Evolutionary conservation across 2,113 vertebrate species (phyloP).

Genomic region (Carassius auratus): DNA sequence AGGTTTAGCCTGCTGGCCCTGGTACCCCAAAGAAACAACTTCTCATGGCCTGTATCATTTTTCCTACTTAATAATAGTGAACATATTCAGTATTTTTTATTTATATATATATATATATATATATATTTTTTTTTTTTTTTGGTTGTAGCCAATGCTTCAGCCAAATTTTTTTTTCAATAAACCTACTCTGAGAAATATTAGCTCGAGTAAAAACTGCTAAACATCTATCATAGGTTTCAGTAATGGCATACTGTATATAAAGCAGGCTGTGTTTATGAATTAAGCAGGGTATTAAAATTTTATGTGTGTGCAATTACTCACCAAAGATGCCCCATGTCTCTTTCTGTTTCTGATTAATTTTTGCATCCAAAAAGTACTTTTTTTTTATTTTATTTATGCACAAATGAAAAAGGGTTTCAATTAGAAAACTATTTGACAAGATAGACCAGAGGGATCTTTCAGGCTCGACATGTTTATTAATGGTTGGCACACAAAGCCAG

Average conservation of each 20-base stretch:
- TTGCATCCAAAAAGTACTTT: background rate
- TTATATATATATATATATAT: no score
- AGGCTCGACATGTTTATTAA: slow-evolving; percentile 38
- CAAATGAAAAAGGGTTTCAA: slow-evolving; percentile 45
- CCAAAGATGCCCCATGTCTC: background rate
- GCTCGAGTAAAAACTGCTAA: background rate
- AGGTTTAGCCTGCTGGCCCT: no score
- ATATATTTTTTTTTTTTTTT: no score
- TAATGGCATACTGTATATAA: background rate
- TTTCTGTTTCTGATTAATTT: background rate
- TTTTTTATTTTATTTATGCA: background rate
- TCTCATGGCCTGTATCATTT: no score
- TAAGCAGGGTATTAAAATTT: background rate
- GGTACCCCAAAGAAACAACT: no score
- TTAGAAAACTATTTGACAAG: slow-evolving; percentile 48
- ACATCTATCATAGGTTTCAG: background rate
- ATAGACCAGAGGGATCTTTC: slow-evolving; percentile 34
- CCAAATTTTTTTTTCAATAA: background rate
- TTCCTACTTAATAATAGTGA: no score
- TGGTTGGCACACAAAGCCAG: slow-evolving; percentile 9
- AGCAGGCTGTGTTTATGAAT: background rate
- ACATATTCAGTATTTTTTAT: background rate
- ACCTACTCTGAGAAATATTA: background rate
- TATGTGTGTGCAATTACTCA: background rate
- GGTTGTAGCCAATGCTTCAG: no score